These are phyloP conservation scores for Gobius niger DNA, from an alignment of 2,113 vertebrate genomes.

Conservation along the genomic window DNA sequence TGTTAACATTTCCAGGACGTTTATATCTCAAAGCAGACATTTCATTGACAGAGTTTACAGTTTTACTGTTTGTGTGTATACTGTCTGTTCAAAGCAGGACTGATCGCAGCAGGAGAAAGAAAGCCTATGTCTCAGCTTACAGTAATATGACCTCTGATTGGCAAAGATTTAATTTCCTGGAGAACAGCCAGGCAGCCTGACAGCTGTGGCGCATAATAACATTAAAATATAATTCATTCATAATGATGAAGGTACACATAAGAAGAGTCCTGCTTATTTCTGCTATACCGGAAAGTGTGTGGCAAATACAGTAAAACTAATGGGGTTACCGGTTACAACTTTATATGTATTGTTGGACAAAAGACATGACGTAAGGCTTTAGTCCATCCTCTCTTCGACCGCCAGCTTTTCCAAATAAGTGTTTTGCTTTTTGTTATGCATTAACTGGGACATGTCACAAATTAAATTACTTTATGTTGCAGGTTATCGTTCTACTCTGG, in stretches of 20 bases:
- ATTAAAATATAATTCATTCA: neutral
- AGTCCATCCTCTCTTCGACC: too few relatives aligned
- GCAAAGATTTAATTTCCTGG: neutral
- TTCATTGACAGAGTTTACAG: too few relatives aligned
- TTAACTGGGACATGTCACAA: neutral
- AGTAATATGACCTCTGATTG: constrained; percentile 43
- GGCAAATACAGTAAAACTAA: too few relatives aligned
- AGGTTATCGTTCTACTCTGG: constrained; percentile 97
- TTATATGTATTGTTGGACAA: too few relatives aligned
- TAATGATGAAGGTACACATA: too few relatives aligned
- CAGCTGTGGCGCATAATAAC: neutral
- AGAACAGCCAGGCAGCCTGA: neutral
- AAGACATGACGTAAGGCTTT: too few relatives aligned
- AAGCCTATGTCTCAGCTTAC: constrained; percentile 37
- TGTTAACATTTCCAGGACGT: constrained; percentile 28
- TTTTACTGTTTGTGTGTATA: too few relatives aligned
- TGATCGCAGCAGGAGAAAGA: neutral
- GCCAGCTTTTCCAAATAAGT: neutral
- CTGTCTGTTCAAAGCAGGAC: neutral
- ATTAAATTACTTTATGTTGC: constrained; percentile 50
- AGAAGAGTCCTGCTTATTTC: too few relatives aligned
- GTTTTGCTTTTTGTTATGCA: neutral
- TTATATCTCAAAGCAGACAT: too few relatives aligned
- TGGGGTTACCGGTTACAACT: too few relatives aligned
- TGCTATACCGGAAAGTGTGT: too few relatives aligned